These are phyloP conservation scores for Limnothrissa miodon DNA, from an alignment of 2,113 vertebrate genomes.

Conservation along the genomic window DNA sequence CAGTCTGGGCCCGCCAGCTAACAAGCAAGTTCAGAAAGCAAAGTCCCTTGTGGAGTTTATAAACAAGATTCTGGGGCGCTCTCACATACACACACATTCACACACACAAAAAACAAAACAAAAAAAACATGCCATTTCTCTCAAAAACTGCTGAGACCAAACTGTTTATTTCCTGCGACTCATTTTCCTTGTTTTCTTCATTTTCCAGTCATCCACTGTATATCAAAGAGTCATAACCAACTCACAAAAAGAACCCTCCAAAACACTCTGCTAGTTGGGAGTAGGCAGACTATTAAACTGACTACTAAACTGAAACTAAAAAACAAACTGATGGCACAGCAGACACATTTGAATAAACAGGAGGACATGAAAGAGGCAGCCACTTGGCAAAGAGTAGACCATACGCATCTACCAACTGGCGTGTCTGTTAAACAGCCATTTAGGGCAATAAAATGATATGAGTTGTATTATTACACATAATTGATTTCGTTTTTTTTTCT, in stretches of 20 bases:
- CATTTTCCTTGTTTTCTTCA: background rate
- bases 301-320: background rate
- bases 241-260: background rate
- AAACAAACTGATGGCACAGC: background rate
- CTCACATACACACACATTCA: no score
- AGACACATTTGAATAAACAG: background rate
- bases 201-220: background rate
- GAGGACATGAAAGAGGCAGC: background rate
- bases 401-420: background rate
- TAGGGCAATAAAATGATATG: background rate
- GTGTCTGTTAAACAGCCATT: background rate
- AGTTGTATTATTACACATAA: background rate
- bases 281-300: background rate
- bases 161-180: background rate
- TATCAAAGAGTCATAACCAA: background rate
- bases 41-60: background rate
- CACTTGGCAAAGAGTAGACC: background rate
- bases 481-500: background rate
- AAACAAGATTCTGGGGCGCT: background rate
- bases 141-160: background rate
- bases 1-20: slow-evolving; percentile 1
- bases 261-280: background rate
- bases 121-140: background rate
- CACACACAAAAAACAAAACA: background rate
- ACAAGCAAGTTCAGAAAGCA: slow-evolving; percentile 13